phyloP scores from a whole-genome alignment of 2,888 invertebrate genomes.

The Ligdia adustata region DNA sequence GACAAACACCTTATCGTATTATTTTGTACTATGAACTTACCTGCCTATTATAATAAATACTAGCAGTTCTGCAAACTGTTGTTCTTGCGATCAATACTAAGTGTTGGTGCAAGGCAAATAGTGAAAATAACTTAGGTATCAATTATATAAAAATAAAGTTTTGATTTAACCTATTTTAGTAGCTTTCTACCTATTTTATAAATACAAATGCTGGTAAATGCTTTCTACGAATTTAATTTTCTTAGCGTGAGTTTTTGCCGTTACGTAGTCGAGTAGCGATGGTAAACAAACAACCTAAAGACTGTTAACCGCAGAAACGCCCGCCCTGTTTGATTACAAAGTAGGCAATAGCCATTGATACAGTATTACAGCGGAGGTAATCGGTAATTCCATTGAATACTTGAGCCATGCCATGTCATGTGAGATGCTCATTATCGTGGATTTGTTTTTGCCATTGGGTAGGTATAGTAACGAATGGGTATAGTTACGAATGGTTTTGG shows the following conservation, averaged over 20 bases:
- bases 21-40: too few relatives aligned
- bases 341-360: conserved; percentile 17
- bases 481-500: too few relatives aligned
- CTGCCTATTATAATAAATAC: too few relatives aligned
- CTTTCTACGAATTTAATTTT: conserved; percentile 8
- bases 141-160: not conserved
- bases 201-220: conserved; percentile 3
- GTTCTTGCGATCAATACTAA: too few relatives aligned
- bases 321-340: conserved; percentile 19
- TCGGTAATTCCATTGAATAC: conserved; percentile 17
- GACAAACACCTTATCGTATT: too few relatives aligned
- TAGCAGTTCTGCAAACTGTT: too few relatives aligned
- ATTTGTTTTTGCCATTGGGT: not conserved
- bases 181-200: not conserved
- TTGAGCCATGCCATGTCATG: conserved; percentile 17
- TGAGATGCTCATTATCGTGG: conserved; percentile 4
- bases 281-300: conserved; percentile 24
- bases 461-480: too few relatives aligned
- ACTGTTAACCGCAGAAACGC: conserved; percentile 9
- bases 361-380: conserved; percentile 7
- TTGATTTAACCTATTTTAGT: not conserved
- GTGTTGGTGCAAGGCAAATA: too few relatives aligned
- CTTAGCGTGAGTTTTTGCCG: conserved; percentile 21
- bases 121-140: too few relatives aligned
- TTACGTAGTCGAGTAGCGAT: conserved; percentile 15